phyloP scores from a whole-genome alignment of 2,113 vertebrate species.

The Megaleporinus macrocephalus region DNA sequence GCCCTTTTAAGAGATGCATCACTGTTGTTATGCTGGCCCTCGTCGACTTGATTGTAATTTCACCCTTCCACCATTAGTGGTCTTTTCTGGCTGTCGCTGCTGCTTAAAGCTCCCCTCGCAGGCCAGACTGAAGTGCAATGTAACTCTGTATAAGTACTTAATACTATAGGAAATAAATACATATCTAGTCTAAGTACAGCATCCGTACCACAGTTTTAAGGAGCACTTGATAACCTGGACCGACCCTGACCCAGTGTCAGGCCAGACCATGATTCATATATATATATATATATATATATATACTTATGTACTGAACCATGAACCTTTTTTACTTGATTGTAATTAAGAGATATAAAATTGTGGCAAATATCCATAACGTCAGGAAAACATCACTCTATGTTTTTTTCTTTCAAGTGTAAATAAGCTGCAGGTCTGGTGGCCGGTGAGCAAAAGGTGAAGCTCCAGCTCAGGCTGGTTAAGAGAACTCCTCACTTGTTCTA shows the following conservation, averaged over 20 bases:
- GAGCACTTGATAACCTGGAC: not conserved
- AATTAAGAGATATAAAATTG: no score
- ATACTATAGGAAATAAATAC: not conserved
- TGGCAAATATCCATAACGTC: not conserved
- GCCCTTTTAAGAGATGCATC: constrained; percentile 9
- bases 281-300: no score
- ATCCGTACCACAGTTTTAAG: not conserved
- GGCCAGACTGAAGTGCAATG: not conserved
- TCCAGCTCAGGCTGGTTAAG: constrained; percentile 14
- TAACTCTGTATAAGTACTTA: not conserved
- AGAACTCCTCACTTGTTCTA: constrained; percentile 66
- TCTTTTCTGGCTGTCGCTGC: constrained; percentile 62
- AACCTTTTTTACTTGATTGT: not conserved
- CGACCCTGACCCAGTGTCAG: no score
- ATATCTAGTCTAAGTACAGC: not conserved
- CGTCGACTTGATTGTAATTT: constrained; percentile 59
- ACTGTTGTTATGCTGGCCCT: constrained; percentile 18
- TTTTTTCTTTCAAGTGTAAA: not conserved
- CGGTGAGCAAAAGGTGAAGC: not conserved
- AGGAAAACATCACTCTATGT: no score
- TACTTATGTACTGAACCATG: not conserved
- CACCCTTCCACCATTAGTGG: constrained; percentile 72
- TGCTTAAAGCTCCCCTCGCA: not conserved
- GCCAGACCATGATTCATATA: not conserved
- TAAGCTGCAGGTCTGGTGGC: not conserved